Evolutionary conservation across 2,888 invertebrate genomes (phyloP).

Genomic region (Polyploca ridens): DNA sequence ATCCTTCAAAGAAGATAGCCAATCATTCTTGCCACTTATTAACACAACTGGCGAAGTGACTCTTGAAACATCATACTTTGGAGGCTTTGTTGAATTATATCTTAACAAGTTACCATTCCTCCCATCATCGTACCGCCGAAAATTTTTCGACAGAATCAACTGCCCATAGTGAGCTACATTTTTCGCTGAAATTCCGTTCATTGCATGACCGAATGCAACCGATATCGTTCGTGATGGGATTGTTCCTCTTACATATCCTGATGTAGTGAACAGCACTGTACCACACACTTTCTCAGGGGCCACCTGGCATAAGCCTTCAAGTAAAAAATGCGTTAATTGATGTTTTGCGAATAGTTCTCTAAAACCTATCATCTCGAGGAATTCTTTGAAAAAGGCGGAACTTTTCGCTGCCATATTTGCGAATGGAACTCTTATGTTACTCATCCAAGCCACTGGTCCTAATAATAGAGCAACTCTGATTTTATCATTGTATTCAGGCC

Average conservation of each 20-base stretch:
- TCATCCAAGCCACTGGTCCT: slow-evolving; percentile 79
- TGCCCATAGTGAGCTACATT: slow-evolving; percentile 82
- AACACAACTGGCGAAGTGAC: slow-evolving; percentile 66
- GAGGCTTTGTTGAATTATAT: slow-evolving; percentile 61
- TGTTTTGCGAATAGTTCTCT: slow-evolving; percentile 86
- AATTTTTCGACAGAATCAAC: slow-evolving; percentile 59
- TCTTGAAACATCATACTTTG: slow-evolving; percentile 63
- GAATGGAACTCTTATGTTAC: slow-evolving; percentile 66
- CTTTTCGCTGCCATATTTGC: slow-evolving; percentile 41
- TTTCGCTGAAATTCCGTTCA: slow-evolving; percentile 81
- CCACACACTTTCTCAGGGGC: slow-evolving; percentile 82
- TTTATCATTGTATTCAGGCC: slow-evolving; percentile 85
- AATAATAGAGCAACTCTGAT: slow-evolving; percentile 77
- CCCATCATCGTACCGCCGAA: slow-evolving; percentile 71
- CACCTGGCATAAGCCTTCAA: slow-evolving; percentile 61
- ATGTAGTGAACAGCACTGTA: slow-evolving; percentile 79
- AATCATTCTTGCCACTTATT: slow-evolving; percentile 83
- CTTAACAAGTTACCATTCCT: slow-evolving; percentile 53
- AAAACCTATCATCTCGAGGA: slow-evolving; percentile 72
- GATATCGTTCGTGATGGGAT: slow-evolving; percentile 81
- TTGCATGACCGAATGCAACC: slow-evolving; percentile 78
- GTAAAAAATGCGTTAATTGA: slow-evolving; percentile 66
- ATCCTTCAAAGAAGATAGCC: slow-evolving; percentile 85
- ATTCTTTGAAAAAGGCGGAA: slow-evolving; percentile 40
- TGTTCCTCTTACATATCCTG: slow-evolving; percentile 82